Evolutionary conservation across 2,797 vertebrate genomes (phyloP).

Genomic region (Hippopotamyrus pictus): DNA sequence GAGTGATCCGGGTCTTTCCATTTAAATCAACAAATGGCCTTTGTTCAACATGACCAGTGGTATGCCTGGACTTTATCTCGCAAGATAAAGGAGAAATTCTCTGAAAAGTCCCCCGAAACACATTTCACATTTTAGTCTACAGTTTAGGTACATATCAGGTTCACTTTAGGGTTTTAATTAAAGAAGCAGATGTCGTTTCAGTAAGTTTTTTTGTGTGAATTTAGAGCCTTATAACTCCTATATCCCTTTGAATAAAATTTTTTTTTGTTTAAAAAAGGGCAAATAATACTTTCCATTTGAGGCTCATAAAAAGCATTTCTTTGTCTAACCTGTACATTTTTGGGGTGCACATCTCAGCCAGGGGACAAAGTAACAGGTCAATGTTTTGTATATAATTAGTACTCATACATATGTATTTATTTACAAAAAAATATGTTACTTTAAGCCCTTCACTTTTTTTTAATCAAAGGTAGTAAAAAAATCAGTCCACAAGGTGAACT

Average conservation of each 20-base stretch:
- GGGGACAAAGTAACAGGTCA: not conserved
- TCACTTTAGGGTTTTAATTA: not conserved
- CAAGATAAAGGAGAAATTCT: not conserved
- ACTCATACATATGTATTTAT: not conserved
- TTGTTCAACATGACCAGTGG: not conserved
- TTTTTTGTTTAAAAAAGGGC: not conserved
- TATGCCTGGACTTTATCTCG: not conserved
- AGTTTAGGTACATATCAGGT: not conserved
- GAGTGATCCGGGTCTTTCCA: conserved; percentile 31
- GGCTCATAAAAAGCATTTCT: not conserved
- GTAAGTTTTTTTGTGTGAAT: not conserved
- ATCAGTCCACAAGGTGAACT: not conserved
- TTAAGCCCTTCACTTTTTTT: not conserved
- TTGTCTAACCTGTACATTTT: not conserved
- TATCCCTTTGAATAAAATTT: not conserved
- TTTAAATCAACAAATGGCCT: not conserved
- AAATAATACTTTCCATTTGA: not conserved
- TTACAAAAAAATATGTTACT: not conserved
- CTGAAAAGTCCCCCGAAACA: not conserved
- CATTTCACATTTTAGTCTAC: not conserved
- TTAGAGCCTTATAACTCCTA: not conserved
- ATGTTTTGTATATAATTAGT: not conserved
- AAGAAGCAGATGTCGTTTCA: not conserved
- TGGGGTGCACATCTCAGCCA: not conserved
- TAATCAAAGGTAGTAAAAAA: not conserved